These are phyloP conservation scores for Phenacoccus solenopsis DNA, from an alignment of 1,140 invertebrate species.

Conservation along the genomic window DNA sequence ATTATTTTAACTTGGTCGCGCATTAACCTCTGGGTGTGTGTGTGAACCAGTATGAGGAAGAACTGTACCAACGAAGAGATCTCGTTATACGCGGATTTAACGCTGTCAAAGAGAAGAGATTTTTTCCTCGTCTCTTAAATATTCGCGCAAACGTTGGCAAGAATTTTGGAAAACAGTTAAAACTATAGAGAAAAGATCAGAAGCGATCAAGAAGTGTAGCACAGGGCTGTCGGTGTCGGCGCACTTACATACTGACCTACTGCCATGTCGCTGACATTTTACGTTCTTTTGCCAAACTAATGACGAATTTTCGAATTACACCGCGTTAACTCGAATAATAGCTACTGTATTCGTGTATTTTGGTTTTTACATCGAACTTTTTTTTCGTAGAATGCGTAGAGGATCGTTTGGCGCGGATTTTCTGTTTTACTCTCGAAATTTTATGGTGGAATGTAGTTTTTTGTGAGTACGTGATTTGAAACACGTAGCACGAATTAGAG, in stretches of 20 bases:
- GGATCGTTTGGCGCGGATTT: too few relatives aligned
- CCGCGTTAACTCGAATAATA: too few relatives aligned
- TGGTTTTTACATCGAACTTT: too few relatives aligned
- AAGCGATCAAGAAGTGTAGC: neutral
- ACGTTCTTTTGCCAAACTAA: slow-evolving; percentile 5
- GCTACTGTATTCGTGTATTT: too few relatives aligned
- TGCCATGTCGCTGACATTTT: slow-evolving; percentile 17
- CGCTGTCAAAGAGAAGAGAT: neutral
- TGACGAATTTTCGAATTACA: slow-evolving; percentile 4
- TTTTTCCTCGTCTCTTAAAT: neutral
- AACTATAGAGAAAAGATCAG: slow-evolving; percentile 1
- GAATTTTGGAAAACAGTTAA: neutral
- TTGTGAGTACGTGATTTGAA: too few relatives aligned
- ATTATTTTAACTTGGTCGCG: too few relatives aligned
- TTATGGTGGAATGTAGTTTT: too few relatives aligned
- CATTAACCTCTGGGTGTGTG: too few relatives aligned
- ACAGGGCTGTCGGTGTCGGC: neutral
- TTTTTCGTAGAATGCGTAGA: too few relatives aligned
- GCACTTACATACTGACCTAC: slow-evolving; percentile 13
- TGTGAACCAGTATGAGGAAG: too few relatives aligned
- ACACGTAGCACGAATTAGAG: too few relatives aligned
- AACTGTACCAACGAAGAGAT: neutral
- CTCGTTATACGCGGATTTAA: neutral
- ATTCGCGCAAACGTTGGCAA: neutral
- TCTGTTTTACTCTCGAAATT: too few relatives aligned